These are phyloP conservation scores for Machaerirhynchus nigripectus DNA, from an alignment of 2,113 vertebrate genomes.

Conservation along the genomic window DNA sequence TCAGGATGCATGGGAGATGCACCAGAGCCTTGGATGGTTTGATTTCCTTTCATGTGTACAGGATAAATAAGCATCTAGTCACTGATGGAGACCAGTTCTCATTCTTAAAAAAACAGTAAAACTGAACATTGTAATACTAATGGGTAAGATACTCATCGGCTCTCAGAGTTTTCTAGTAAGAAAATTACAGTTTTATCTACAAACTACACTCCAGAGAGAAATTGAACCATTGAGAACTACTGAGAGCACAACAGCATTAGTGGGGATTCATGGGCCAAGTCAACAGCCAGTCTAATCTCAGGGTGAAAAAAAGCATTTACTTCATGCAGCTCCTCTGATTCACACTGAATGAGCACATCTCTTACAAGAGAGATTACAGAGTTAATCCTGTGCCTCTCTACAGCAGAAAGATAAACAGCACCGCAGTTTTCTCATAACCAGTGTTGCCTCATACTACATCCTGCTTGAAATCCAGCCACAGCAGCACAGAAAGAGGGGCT, in stretches of 20 bases:
- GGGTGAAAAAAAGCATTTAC: not conserved
- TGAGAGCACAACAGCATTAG: not conserved
- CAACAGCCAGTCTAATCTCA: not conserved
- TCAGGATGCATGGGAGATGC: not conserved
- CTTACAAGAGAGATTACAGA: not conserved
- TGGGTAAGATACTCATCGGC: not conserved
- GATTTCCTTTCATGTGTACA: not conserved
- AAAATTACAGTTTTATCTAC: conserved; percentile 7
- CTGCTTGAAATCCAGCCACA: not conserved
- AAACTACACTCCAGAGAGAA: not conserved
- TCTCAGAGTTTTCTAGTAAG: not conserved
- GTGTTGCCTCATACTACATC: not conserved
- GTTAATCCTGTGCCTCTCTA: not conserved
- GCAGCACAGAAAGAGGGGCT: not conserved
- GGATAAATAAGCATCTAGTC: not conserved
- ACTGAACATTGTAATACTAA: not conserved
- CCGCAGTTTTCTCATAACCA: not conserved
- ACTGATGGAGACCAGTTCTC: not conserved
- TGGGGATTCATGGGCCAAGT: not conserved
- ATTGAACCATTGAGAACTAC: not conserved
- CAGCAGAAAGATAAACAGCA: conserved; percentile 1
- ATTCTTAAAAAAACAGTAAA: not conserved
- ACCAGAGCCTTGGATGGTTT: not conserved
- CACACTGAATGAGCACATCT: not conserved
- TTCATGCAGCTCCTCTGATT: not conserved